These are phyloP conservation scores for Stegastes partitus DNA, from an alignment of 2,113 vertebrate species.

Conservation along the genomic window DNA sequence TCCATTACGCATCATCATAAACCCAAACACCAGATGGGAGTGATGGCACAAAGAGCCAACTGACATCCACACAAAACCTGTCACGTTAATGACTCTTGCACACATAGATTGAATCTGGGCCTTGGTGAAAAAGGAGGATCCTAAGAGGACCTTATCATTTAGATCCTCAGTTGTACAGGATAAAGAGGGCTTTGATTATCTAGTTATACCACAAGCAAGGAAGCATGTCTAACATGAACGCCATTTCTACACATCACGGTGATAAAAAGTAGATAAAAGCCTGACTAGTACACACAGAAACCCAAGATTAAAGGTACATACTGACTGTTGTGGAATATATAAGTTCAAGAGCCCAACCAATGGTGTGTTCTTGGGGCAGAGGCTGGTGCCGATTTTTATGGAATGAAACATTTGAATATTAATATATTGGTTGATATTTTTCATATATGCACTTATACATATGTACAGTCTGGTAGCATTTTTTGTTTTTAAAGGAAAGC, in stretches of 20 bases:
- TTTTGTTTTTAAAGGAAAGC: too few relatives aligned
- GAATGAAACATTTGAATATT: too few relatives aligned
- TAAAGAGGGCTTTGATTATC: conserved; percentile 43
- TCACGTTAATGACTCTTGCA: conserved; percentile 47
- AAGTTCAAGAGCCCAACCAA: too few relatives aligned
- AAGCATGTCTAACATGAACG: conserved; percentile 11
- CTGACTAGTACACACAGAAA: background rate
- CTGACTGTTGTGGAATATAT: too few relatives aligned
- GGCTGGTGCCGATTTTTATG: too few relatives aligned
- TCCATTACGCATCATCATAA: conserved; percentile 55
- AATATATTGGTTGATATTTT: too few relatives aligned
- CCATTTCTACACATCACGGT: conserved; percentile 1
- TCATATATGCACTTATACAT: too few relatives aligned
- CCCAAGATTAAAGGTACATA: background rate
- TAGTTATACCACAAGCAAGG: conserved; percentile 22
- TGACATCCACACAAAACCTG: conserved; percentile 59
- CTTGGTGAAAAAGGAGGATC: conserved; percentile 10
- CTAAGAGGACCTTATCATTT: conserved; percentile 47
- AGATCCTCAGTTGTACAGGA: conserved; percentile 17
- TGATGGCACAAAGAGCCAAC: conserved; percentile 50
- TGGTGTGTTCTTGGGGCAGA: too few relatives aligned
- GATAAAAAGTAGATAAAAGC: background rate
- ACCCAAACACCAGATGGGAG: conserved; percentile 78
- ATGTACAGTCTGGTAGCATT: too few relatives aligned
- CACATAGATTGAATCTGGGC: conserved; percentile 14